phyloP scores from a whole-genome alignment of 1,140 invertebrate species.

The Choristoneura fumiferana region DNA sequence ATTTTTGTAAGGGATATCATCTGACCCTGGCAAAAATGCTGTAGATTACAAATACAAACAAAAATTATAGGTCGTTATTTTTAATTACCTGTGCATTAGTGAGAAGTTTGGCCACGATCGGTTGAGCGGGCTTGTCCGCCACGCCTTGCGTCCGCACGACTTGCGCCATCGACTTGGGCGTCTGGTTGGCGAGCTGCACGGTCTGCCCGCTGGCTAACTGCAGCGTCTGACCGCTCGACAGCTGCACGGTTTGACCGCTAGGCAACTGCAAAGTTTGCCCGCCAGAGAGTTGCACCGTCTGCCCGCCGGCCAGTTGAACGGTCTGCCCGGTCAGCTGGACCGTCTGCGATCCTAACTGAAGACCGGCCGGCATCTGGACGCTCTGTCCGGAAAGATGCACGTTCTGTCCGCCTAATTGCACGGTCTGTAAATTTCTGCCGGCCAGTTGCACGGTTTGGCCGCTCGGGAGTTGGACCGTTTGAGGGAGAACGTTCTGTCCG shows the following conservation, averaged over 20 bases:
- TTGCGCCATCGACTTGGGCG: slow-evolving; percentile 52
- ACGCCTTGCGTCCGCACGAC: slow-evolving; percentile 48
- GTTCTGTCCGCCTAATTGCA: slow-evolving; percentile 50
- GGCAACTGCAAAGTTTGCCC: slow-evolving; percentile 59
- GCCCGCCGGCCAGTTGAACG: slow-evolving; percentile 57
- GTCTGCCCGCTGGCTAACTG: slow-evolving; percentile 42
- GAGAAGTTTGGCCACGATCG: slow-evolving; percentile 64
- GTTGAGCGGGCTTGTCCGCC: slow-evolving; percentile 55
- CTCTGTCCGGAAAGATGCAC: slow-evolving; percentile 53
- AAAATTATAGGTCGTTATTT: too few relatives aligned
- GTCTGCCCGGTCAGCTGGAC: slow-evolving; percentile 59
- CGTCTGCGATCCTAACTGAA: slow-evolving; percentile 47
- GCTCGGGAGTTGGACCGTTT: slow-evolving; percentile 59
- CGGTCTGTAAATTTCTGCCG: slow-evolving; percentile 53
- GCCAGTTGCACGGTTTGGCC: slow-evolving; percentile 64
- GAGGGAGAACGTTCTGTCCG: slow-evolving; percentile 56
- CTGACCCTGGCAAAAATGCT: slow-evolving; percentile 58
- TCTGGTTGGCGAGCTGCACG: slow-evolving; percentile 29
- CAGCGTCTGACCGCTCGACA: slow-evolving; percentile 55
- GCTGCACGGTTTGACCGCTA: slow-evolving; percentile 59
- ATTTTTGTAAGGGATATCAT: slow-evolving; percentile 68
- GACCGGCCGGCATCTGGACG: slow-evolving; percentile 53
- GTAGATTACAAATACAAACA: slow-evolving; percentile 9
- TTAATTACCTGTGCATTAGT: slow-evolving; percentile 67
- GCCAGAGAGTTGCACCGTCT: slow-evolving; percentile 56